phyloP scores from a whole-genome alignment of 2,113 vertebrate genomes.

The Erythrocebus patas region DNA sequence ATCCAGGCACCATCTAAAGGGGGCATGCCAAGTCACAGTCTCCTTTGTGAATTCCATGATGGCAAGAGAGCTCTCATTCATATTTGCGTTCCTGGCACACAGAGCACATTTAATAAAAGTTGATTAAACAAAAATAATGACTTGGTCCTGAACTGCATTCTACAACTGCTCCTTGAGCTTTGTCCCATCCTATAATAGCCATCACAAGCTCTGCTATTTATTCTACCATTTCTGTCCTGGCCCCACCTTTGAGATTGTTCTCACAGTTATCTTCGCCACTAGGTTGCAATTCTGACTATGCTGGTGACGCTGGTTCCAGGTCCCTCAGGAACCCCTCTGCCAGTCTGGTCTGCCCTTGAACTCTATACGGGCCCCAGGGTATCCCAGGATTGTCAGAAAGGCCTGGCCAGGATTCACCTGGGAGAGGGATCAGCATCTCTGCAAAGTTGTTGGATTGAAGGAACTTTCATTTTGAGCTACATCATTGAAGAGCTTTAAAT shows the following conservation, averaged over 20 bases:
- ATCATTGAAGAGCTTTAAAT: background rate
- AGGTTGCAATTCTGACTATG: background rate
- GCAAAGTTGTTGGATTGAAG: background rate
- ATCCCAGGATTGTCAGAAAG: background rate
- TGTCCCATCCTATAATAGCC: background rate
- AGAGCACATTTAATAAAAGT: slow-evolving; percentile 7
- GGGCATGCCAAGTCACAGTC: background rate
- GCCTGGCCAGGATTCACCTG: background rate
- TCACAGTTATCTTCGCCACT: background rate
- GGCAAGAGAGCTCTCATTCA: background rate
- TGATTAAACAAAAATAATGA: background rate
- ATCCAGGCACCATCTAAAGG: background rate
- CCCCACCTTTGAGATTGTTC: background rate
- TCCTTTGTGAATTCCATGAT: slow-evolving; percentile 8
- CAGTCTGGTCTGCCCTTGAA: background rate
- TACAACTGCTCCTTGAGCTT: background rate
- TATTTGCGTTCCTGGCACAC: slow-evolving; percentile 17
- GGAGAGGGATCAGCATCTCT: background rate
- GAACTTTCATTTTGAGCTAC: background rate
- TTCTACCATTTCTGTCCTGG: background rate
- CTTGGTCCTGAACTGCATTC: background rate
- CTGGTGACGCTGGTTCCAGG: background rate
- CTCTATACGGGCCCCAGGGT: background rate
- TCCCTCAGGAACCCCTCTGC: background rate
- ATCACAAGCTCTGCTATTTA: background rate